These are phyloP conservation scores for Drosophila pseudoananassae DNA, from an alignment of 1,140 invertebrate species.

Conservation along the genomic window DNA sequence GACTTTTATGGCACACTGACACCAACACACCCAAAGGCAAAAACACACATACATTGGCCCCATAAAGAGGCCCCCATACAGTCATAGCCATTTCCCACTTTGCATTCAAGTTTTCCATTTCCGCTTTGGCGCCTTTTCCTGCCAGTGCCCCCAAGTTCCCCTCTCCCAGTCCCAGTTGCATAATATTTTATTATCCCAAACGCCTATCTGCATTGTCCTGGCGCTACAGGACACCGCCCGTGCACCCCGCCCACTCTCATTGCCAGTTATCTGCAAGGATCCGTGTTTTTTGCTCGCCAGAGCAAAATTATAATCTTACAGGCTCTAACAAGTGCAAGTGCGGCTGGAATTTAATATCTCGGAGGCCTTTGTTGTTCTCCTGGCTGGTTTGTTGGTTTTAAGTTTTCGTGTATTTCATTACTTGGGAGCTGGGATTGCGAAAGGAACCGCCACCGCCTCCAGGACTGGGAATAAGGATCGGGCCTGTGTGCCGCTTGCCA, in stretches of 20 bases:
- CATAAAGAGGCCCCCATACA: constrained; percentile 9
- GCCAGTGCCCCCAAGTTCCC: neutral
- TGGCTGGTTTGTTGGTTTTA: constrained; percentile 61
- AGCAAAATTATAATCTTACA: constrained; percentile 54
- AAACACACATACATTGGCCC: constrained; percentile 1
- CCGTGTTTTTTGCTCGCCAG: constrained; percentile 24
- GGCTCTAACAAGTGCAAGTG: constrained; percentile 66
- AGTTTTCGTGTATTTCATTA: constrained; percentile 72
- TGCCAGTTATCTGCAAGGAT: constrained; percentile 37
- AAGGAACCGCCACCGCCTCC: neutral
- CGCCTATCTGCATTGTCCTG: constrained; percentile 50
- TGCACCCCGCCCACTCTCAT: constrained; percentile 13
- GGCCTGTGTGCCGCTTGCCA: constrained; percentile 38
- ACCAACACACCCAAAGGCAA: neutral
- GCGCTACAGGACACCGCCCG: constrained; percentile 17
- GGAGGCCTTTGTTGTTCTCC: constrained; percentile 46
- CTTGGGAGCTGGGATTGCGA: constrained; percentile 21
- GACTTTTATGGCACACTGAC: constrained; percentile 28
- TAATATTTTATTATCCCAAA: constrained; percentile 72
- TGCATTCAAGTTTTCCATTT: constrained; percentile 51
- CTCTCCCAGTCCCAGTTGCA: constrained; percentile 60
- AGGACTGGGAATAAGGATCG: constrained; percentile 23
- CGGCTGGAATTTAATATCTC: constrained; percentile 67
- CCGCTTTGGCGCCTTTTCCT: constrained; percentile 40
- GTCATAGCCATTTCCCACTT: constrained; percentile 34